Conservation (phyloP, 1,140 invertebrate species). For the Frieseomelitta varia region DNA sequence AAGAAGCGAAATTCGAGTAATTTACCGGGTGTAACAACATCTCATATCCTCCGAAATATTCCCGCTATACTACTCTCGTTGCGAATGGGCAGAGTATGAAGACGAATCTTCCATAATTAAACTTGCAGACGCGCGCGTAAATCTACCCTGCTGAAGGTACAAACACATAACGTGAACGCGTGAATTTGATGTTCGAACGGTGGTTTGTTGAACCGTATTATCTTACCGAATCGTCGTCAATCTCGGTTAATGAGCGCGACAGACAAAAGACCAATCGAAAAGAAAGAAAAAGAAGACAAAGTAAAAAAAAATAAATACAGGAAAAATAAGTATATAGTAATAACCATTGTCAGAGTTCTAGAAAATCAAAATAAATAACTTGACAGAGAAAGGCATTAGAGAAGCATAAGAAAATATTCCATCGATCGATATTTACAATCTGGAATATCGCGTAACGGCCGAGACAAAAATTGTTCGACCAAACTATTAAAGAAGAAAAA, state of each 20-base stretch:
- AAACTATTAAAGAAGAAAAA: not conserved
- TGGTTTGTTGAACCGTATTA: not conserved
- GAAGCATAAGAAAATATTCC: too few species aligned
- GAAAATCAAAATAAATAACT: too few species aligned
- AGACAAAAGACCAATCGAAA: too few species aligned
- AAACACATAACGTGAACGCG: not conserved
- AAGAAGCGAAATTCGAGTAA: not conserved
- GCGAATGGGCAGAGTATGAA: not conserved
- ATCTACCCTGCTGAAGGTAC: not conserved
- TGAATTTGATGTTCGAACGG: not conserved
- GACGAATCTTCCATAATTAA: not conserved
- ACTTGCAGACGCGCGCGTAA: not conserved
- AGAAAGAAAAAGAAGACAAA: too few species aligned
- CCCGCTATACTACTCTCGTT: not conserved
- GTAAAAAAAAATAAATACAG: too few species aligned
- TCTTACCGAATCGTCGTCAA: not conserved
- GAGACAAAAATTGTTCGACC: not conserved
- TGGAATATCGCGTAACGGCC: not conserved
- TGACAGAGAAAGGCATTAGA: too few species aligned
- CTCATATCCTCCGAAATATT: not conserved
- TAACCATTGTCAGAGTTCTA: too few species aligned
- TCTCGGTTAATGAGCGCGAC: too few species aligned
- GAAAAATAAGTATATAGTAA: too few species aligned
- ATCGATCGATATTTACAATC: too few species aligned
- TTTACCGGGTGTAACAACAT: not conserved